These are phyloP conservation scores for Cerastoderma edule DNA, from an alignment of 2,888 invertebrate species.

Conservation along the genomic window DNA sequence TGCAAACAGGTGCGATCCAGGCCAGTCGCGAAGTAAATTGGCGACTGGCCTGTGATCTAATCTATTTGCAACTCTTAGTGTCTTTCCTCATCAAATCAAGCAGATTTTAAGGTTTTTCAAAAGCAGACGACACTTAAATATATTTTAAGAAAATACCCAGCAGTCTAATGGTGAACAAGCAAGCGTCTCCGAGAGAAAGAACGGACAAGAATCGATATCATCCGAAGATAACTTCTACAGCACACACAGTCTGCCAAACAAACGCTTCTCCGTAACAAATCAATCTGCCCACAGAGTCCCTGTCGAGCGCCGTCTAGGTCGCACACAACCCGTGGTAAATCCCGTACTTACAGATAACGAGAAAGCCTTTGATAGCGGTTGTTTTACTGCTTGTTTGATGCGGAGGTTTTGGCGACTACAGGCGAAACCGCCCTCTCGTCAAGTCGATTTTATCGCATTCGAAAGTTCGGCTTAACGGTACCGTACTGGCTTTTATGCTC, in stretches of 20 bases:
- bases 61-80: no score
- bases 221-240: slow-evolving; percentile 1
- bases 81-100: no score
- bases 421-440: slow-evolving; percentile 11
- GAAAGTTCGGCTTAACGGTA: neutral
- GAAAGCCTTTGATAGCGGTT: slow-evolving; percentile 22
- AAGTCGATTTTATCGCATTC: slow-evolving; percentile 12
- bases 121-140: no score
- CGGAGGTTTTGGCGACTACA: slow-evolving; percentile 12
- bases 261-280: neutral
- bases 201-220: neutral
- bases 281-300: neutral
- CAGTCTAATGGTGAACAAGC: no score
- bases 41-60: no score
- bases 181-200: neutral
- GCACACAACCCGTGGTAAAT: neutral
- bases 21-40: no score
- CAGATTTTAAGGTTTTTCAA: no score
- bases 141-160: no score
- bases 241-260: neutral
- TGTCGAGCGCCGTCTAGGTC: neutral
- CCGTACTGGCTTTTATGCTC: no score
- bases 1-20: no score
- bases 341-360: slow-evolving; percentile 10
- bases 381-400: slow-evolving; percentile 18